Evolutionary conservation across 1,140 invertebrate species (phyloP), one percentile per base, ranked within the genome.

Genomic region (Phthorimaea operculella): DNA sequence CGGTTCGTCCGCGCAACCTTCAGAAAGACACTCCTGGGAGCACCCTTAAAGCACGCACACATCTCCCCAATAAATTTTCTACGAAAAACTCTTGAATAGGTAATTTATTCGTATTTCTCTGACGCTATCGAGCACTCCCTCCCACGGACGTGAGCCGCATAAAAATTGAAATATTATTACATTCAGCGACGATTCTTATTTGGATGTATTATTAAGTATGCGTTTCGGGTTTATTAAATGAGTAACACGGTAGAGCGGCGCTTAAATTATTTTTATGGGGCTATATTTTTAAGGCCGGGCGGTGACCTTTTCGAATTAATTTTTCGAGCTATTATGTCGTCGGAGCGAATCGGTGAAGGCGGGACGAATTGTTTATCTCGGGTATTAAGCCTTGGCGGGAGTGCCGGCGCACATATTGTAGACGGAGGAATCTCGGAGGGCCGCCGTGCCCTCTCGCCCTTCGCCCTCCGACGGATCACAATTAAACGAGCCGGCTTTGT

Each of bases 361-460:
- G 76, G 69, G 80, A 75, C 80, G 68, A 81, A 83, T 83, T 73
- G 75, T 76, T 83, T 79, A 81, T 77, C 67, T 64, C 64, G 62
- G 69, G 69, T 66, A 76, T 79, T 74, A 77, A 72, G 68, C 61
- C 60, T 59, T 63, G 60, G 62, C 67, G 59, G 64, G 66, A 70
- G 68, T 71, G 72, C 65, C 63, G 65, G 62, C 66, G 70, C 73
- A 76, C 76, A 79, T 79, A 76, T 75, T 78, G 75, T 70, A 58
- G 65, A 57, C 62, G 59, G 48, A 61, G 53, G 34, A 51, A 16
- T 39, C 33, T 34, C 21, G 42, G 34, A 33, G 49, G 50, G 34
- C 15, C 55, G 39, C 55, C 53, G 44, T 21, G 33, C 54, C 34
- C 59, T 53, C 63, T 54, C 55, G 55, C 51, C 58, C 54, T 51